These are phyloP conservation scores for Alces alces DNA, from an alignment of 2,113 vertebrate genomes.

Conservation along the genomic window DNA sequence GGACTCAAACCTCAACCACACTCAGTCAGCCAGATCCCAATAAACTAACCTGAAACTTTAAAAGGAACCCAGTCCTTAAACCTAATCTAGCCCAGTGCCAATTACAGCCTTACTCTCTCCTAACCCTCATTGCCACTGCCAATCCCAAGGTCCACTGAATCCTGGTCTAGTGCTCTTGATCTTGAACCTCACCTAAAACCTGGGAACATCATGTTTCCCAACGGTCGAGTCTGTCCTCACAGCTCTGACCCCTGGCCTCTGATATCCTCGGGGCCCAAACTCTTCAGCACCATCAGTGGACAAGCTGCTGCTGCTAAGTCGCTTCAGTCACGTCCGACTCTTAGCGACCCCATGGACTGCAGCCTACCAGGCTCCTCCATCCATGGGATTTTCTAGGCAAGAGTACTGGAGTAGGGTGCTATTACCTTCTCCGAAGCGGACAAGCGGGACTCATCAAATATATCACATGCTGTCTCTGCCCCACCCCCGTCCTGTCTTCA, in stretches of 20 bases:
- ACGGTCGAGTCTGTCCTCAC: background rate
- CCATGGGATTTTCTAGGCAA: too few relatives aligned
- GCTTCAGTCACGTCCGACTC: too few relatives aligned
- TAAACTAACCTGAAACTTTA: slow-evolving; percentile 22
- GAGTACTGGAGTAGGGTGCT: too few relatives aligned
- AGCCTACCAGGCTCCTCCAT: too few relatives aligned
- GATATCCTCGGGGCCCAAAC: background rate
- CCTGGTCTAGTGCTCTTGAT: background rate
- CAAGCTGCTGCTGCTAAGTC: background rate
- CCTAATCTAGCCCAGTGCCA: background rate
- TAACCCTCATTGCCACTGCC: background rate
- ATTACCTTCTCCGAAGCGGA: background rate
- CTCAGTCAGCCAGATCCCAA: slow-evolving; percentile 40
- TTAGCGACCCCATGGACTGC: too few relatives aligned
- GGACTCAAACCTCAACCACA: slow-evolving; percentile 54
- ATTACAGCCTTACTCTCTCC: background rate
- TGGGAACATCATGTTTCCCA: background rate
- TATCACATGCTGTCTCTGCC: background rate
- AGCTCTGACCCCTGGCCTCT: background rate
- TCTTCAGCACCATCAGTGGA: background rate
- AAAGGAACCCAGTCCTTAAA: slow-evolving; percentile 24
- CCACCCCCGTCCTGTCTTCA: background rate
- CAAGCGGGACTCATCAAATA: background rate
- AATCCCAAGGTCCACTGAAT: background rate
- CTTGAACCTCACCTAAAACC: background rate